These are phyloP conservation scores for Lates japonicus DNA, from an alignment of 2,797 vertebrate genomes.

Conservation along the genomic window DNA sequence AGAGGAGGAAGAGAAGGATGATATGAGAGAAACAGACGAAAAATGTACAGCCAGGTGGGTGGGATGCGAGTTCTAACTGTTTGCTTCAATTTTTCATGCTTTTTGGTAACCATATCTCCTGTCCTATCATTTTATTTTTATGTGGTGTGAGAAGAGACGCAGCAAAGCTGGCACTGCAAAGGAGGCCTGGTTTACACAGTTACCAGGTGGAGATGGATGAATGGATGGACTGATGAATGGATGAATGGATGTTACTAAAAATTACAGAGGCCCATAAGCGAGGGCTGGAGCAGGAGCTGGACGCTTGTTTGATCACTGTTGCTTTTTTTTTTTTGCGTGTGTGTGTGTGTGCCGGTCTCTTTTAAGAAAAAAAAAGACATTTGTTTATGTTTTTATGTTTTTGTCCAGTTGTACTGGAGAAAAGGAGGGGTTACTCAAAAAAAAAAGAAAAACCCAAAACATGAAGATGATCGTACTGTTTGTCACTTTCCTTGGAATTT, in stretches of 20 bases:
- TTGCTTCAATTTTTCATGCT: no score
- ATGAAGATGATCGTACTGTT: constrained; percentile 88
- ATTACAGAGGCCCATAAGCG: constrained; percentile 40
- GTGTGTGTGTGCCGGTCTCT: constrained; percentile 43
- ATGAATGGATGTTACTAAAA: constrained; percentile 55
- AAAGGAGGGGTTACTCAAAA: constrained; percentile 58
- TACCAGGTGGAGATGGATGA: constrained; percentile 59
- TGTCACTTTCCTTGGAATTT: constrained; percentile 67
- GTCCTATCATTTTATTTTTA: constrained; percentile 62
- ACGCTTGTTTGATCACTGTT: constrained; percentile 79
- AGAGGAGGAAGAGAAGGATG: no score
- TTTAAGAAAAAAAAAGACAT: constrained; percentile 18
- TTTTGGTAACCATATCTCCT: no score
- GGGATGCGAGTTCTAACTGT: no score
- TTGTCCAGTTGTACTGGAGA: constrained; percentile 80
- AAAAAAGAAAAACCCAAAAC: constrained; percentile 58
- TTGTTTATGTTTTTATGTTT: constrained; percentile 58
- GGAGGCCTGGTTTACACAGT: constrained; percentile 82
- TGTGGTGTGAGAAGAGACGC: constrained; percentile 63
- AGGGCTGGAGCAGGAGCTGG: constrained; percentile 70
- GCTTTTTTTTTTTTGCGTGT: constrained; percentile 49
- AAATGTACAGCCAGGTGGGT: no score
- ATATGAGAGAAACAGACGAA: no score
- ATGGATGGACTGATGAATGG: no score
- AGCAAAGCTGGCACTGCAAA: constrained; percentile 79